Percentiles rank a stretch among this genome's conserved stretches.
Conservation (phyloP, 2,888 invertebrate genomes). For the Chalcis sispes region DNA sequence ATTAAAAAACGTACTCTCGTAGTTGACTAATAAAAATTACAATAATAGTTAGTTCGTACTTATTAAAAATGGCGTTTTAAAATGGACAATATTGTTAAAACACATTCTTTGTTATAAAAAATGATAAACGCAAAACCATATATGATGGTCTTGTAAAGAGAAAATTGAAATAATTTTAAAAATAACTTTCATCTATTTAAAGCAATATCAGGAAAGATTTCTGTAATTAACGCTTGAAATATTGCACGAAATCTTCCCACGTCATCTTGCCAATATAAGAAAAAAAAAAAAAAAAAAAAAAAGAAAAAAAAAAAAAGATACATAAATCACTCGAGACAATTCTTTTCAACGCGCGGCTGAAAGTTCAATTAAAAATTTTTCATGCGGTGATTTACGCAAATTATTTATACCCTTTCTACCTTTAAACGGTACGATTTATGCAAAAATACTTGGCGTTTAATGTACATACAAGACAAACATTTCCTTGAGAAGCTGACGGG, state of each 20-base stretch:
- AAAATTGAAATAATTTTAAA: neutral
- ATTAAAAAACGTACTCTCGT: too few species aligned
- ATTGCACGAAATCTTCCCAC: conserved; percentile 23
- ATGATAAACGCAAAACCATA: neutral
- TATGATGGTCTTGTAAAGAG: too few species aligned
- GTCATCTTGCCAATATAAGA: conserved; percentile 14
- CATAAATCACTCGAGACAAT: conserved; percentile 7
- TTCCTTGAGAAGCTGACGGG: conserved; percentile 30
- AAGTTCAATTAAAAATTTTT: conserved; percentile 53
- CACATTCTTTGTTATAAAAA: too few species aligned
- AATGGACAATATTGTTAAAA: too few species aligned
- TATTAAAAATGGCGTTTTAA: too few species aligned
- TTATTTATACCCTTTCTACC: conserved; percentile 34
- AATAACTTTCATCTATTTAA: neutral
- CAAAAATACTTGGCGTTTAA: conserved; percentile 39
- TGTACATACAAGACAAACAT: conserved; percentile 30
- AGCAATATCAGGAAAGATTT: neutral
- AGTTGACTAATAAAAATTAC: too few species aligned
- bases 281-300: too few species aligned
- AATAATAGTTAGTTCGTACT: too few species aligned
- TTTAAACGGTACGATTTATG: conserved; percentile 37
- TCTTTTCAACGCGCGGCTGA: conserved; percentile 19
- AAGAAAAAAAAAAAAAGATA: neutral
- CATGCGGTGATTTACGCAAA: conserved; percentile 35
- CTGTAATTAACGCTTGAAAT: neutral